A percentile compares a stretch with the other conserved stretches of the same genome.
These are phyloP conservation scores for Mayetiola destructor DNA, from an alignment of 2,888 invertebrate species.

Conservation along the genomic window DNA sequence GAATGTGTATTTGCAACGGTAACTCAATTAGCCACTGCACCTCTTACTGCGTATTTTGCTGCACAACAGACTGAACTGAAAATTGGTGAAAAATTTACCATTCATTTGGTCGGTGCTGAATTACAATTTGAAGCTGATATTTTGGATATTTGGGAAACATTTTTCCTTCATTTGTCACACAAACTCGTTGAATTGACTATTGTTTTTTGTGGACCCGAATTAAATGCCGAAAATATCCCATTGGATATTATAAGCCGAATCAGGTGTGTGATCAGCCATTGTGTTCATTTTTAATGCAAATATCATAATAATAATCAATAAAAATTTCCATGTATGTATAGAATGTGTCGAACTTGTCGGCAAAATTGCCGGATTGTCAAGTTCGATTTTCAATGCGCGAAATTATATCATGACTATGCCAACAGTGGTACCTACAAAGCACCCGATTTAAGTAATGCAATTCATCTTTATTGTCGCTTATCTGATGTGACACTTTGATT, in stretches of 20 bases:
- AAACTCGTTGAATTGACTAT: constrained; percentile 41
- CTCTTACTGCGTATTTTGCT: constrained; percentile 38
- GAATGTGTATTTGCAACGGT: constrained; percentile 47
- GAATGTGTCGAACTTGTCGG: constrained; percentile 41
- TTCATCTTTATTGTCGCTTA: too few relatives aligned
- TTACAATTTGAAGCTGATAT: constrained; percentile 55
- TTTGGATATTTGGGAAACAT: constrained; percentile 54
- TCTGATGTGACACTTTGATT: constrained; percentile 15
- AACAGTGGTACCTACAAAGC: constrained; percentile 35
- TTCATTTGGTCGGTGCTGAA: constrained; percentile 39
- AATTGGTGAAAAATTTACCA: constrained; percentile 14
- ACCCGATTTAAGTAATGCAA: constrained; percentile 46
- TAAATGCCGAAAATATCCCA: constrained; percentile 43
- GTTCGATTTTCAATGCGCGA: constrained; percentile 41
- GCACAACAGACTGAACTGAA: background rate
- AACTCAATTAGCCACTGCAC: constrained; percentile 50
- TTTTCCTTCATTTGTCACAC: constrained; percentile 50
- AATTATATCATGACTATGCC: constrained; percentile 41
- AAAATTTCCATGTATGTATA: constrained; percentile 23
- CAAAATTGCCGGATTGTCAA: constrained; percentile 37
- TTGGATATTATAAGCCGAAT: constrained; percentile 42
- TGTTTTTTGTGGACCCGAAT: constrained; percentile 50
- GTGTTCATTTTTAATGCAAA: background rate
- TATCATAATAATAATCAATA: background rate
- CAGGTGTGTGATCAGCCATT: constrained; percentile 38